These are phyloP conservation scores for Rallus crepitans DNA, from an alignment of 2,797 vertebrate species.

Conservation along the genomic window DNA sequence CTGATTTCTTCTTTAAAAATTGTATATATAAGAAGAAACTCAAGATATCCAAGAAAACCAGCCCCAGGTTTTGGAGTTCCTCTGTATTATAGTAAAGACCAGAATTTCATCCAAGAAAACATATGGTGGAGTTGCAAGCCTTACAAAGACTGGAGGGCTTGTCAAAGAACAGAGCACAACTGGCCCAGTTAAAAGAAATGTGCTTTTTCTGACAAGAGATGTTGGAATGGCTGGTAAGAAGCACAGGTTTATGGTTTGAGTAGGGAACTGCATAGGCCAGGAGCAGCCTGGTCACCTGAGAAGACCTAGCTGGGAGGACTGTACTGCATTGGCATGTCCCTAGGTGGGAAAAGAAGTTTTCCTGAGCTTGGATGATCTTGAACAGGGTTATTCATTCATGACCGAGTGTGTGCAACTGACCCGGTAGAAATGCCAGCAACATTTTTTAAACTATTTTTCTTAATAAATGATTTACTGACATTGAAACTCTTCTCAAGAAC, in stretches of 20 bases:
- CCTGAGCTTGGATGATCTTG: constrained; percentile 4
- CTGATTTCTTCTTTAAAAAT: background rate
- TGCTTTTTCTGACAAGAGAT: background rate
- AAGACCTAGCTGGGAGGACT: background rate
- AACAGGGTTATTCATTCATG: constrained; percentile 37
- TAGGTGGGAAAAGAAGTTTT: constrained; percentile 8
- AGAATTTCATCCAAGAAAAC: background rate
- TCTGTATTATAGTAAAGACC: background rate
- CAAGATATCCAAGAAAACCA: background rate
- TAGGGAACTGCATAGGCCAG: background rate
- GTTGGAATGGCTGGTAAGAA: background rate
- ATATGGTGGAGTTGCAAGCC: fast-evolving
- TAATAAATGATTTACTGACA: constrained; percentile 39
- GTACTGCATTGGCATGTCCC: background rate
- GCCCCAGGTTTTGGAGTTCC: background rate
- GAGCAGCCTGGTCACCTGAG: background rate
- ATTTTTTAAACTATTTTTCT: background rate
- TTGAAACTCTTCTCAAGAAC: background rate
- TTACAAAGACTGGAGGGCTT: background rate
- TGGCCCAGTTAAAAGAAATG: background rate
- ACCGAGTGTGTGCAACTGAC: background rate
- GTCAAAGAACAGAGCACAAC: background rate
- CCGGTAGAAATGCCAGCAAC: background rate
- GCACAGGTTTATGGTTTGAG: background rate
- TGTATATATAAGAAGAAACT: background rate